Evolutionary conservation across 2,797 vertebrate species (phyloP), one percentile per base, ranked within the genome.

Genomic region (Thunnus albacares): DNA sequence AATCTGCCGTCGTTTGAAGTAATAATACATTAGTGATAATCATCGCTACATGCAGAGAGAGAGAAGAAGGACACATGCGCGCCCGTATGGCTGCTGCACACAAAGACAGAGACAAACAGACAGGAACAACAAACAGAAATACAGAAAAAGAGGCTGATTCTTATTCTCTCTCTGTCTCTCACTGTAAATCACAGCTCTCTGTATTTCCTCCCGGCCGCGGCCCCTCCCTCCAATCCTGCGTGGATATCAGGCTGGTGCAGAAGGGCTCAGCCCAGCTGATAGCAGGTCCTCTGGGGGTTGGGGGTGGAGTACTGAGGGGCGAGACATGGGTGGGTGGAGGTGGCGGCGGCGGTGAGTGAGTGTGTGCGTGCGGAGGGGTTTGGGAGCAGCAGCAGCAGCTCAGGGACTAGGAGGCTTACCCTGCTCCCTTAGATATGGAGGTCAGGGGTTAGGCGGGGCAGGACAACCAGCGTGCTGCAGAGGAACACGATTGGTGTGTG

Each of bases 191-290:
- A 92, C 85, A 70, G 90, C 86, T 73, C 88, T 89, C 87, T 88
- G 85, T 88, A 71, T 88, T 81, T 83, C 78, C 84, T 74, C 85
- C 80, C 86, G 59, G 80, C 85, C 41, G 45, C 77, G 15, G 83
- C 84, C 87, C 86, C 88, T 88, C 91, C 87, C 88, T 87, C 87
- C 90, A 87, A 89, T 82, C 81, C 92, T 83, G 87, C 45, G 88
- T 79, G 89, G 92, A 92, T 96, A 95, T 96, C 94, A 94, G 93
- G 83, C 92, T 82, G 75, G 86, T 91, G 93, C 94, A 95, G 94
- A 88, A 94, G 91, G 88, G 90, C 88, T 91, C 94, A 91, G 91
- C 90, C 90, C 84, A 91, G 90, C 91, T 91, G 94, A 95, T 95
- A 94, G 94, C 85, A 81, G 90, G 82, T 94, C 92, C 93, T 93